phyloP scores from a whole-genome alignment of 2,888 invertebrate species.

The Mythimna vitellina region DNA sequence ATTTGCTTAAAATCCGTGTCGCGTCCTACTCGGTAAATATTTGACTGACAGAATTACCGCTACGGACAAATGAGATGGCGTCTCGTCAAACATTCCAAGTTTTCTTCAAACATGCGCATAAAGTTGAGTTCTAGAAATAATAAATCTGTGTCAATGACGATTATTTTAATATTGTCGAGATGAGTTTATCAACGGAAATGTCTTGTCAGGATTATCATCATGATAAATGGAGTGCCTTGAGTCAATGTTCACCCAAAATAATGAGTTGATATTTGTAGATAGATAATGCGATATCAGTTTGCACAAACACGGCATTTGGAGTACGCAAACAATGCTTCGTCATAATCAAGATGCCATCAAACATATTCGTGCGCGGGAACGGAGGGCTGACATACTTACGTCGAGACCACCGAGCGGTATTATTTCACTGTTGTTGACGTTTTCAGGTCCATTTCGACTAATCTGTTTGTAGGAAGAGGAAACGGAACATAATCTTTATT shows the following conservation, averaged over 20 bases:
- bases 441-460: constrained; percentile 15
- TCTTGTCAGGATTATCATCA: constrained; percentile 78
- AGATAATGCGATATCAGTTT: constrained; percentile 81
- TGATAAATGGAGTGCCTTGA: constrained; percentile 82
- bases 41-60: constrained; percentile 88
- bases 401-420: constrained; percentile 35
- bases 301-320: constrained; percentile 86
- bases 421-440: constrained; percentile 45
- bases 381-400: constrained; percentile 59
- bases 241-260: constrained; percentile 87
- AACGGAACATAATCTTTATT: not conserved
- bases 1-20: constrained; percentile 89
- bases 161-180: constrained; percentile 64
- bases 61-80: constrained; percentile 85
- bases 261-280: constrained; percentile 81
- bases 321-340: constrained; percentile 85
- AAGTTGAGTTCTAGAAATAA: constrained; percentile 63
- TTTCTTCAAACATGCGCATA: constrained; percentile 75
- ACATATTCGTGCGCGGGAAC: constrained; percentile 58
- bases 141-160: constrained; percentile 72
- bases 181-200: constrained; percentile 73
- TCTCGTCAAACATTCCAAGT: constrained; percentile 77
- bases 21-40: constrained; percentile 88
- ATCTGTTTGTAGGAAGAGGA: constrained; percentile 29
- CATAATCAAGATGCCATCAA: constrained; percentile 82